A percentile compares a stretch with the other conserved stretches of the same genome.
Conservation (phyloP, 2,113 vertebrate genomes). For the Nansenia antarctica region DNA sequence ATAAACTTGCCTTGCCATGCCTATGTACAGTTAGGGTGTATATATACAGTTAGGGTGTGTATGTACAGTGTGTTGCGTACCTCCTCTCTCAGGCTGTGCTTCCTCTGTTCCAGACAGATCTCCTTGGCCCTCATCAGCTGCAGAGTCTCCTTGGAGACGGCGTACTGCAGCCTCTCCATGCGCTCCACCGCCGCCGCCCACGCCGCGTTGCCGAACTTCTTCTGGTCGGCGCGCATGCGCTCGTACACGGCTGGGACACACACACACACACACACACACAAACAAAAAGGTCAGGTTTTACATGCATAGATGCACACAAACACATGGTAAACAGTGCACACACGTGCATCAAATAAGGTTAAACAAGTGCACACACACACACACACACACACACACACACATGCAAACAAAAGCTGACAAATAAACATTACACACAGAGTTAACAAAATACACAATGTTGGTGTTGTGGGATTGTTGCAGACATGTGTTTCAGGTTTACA, state of each 20-base stretch:
- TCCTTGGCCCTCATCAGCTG: slow-evolving; percentile 98
- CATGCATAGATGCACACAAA: not conserved
- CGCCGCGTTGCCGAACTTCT: slow-evolving; percentile 92
- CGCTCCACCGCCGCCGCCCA: slow-evolving; percentile 91
- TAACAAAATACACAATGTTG: not conserved
- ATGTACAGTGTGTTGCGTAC: too few relatives aligned
- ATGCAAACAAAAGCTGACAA: not conserved
- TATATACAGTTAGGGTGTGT: too few relatives aligned
- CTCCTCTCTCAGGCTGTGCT: slow-evolving; percentile 90
- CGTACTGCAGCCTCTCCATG: slow-evolving; percentile 94
- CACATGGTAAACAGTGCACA: too few relatives aligned
- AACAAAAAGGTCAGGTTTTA: too few relatives aligned
- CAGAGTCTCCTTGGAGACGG: slow-evolving; percentile 93
- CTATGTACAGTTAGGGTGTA: too few relatives aligned
- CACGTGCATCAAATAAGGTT: too few relatives aligned
- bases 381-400: not conserved
- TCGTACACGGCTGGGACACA: slow-evolving; percentile 83
- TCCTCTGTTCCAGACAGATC: slow-evolving; percentile 96
- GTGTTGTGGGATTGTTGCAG: not conserved
- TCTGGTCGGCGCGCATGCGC: slow-evolving; percentile 94
- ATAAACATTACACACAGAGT: not conserved
- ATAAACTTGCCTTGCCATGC: too few relatives aligned
- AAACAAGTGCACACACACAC: not conserved
- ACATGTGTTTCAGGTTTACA: not conserved
- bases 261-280: not conserved